A percentile compares a stretch with the other conserved stretches of the same genome.
phyloP scores from a whole-genome alignment of 2,113 vertebrate genomes.

The Oncorhynchus tshawytscha region DNA sequence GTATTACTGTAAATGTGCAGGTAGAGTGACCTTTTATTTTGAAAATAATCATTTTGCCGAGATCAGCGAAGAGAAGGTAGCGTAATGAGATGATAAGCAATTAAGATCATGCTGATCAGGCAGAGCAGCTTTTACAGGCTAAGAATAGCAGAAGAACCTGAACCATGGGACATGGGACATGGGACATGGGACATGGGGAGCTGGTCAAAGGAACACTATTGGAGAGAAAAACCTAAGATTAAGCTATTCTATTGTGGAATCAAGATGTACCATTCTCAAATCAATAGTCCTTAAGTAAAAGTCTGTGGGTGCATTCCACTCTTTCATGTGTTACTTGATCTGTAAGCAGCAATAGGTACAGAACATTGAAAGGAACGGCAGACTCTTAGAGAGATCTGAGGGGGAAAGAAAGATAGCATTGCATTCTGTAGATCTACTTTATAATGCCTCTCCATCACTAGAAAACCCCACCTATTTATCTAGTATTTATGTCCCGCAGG shows the following conservation, averaged over 20 bases:
- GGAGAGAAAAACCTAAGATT: too few relatives aligned
- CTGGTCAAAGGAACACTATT: too few relatives aligned
- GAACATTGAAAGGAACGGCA: constrained; percentile 80
- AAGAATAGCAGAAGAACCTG: not conserved
- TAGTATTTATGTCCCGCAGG: constrained; percentile 14
- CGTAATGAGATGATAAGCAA: constrained; percentile 8
- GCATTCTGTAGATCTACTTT: constrained; percentile 43
- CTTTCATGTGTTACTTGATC: not conserved
- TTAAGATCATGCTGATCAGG: constrained; percentile 9
- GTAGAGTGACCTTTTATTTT: not conserved
- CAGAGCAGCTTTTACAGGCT: not conserved
- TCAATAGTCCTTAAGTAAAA: too few relatives aligned
- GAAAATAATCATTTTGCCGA: not conserved
- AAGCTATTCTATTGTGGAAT: too few relatives aligned
- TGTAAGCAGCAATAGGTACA: constrained; percentile 60
- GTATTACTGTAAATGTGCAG: constrained; percentile 2
- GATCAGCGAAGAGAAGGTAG: not conserved
- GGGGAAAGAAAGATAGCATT: constrained; percentile 83
- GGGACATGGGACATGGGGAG: too few relatives aligned
- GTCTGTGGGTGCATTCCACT: constrained; percentile 62
- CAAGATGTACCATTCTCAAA: too few relatives aligned
- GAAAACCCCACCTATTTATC: constrained; percentile 27
- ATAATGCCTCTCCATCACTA: constrained; percentile 26
- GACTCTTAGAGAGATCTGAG: constrained; percentile 71
- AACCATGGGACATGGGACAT: too few relatives aligned